phyloP scores from a whole-genome alignment of 2,888 invertebrate species.

The Clusia tigrina region DNA sequence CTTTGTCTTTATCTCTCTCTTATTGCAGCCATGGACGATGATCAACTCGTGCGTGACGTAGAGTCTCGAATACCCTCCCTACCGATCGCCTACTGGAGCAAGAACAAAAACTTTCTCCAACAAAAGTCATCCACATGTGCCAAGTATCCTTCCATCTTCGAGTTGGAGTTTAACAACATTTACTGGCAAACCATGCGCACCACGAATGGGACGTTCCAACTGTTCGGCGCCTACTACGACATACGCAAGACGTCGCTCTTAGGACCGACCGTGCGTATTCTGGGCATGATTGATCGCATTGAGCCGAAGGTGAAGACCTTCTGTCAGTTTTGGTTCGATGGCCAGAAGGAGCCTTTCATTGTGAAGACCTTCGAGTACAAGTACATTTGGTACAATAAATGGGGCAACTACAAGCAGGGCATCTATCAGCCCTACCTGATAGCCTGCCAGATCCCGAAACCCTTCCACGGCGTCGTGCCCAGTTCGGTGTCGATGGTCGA shows the following conservation, averaged over 20 bases:
- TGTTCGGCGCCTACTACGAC: constrained; percentile 91
- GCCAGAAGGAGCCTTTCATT: constrained; percentile 80
- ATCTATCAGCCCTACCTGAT: constrained; percentile 91
- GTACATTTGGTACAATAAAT: constrained; percentile 92
- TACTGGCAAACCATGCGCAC: constrained; percentile 90
- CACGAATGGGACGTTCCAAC: constrained; percentile 86
- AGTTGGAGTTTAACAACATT: constrained; percentile 90
- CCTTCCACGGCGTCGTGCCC: constrained; percentile 76
- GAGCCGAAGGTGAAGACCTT: constrained; percentile 83
- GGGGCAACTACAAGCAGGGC: constrained; percentile 92
- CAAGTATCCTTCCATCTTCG: constrained; percentile 87
- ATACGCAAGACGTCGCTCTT: constrained; percentile 78
- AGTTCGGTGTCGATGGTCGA: constrained; percentile 87
- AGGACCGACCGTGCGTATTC: constrained; percentile 83
- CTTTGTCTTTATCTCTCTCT: neutral
- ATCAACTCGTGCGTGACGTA: constrained; percentile 79
- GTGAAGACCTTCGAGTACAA: constrained; percentile 88
- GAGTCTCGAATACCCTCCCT: constrained; percentile 83
- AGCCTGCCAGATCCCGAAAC: constrained; percentile 85
- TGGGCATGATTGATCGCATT: constrained; percentile 90
- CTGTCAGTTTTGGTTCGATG: constrained; percentile 91
- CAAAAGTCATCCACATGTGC: constrained; percentile 77
- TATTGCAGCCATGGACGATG: constrained; percentile 69
- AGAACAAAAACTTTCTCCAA: constrained; percentile 72
- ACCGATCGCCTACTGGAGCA: constrained; percentile 86